Base-by-base conservation (phyloP, 2,113 vertebrate genomes). In the Fukomys damarensis region DNA sequence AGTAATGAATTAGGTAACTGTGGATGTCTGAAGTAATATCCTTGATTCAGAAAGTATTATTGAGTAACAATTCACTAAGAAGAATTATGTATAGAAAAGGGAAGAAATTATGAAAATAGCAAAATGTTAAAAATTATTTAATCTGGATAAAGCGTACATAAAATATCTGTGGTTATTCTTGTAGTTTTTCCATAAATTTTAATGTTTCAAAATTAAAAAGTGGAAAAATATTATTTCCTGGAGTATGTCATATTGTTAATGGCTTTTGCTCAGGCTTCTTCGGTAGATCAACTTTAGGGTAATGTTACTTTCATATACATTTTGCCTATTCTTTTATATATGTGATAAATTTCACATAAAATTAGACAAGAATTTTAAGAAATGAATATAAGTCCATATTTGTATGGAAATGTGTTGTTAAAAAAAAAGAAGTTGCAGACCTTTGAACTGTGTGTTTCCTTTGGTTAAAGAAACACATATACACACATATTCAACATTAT, bases 101-200 rank as follows among this genome's bases (percentile, higher is more conserved):
- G 54, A 22, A 86, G 24, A 65, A 17, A 84, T 38, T 54, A 59
- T 22, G 26, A 82, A 82, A 66, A 20, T 38, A 70, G n/a, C 14
- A 87, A 65, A 86, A 93, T 52, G 61, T 84, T 90, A 63, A 41
- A 90, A 79, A 43, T 58, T 38, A 54, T 46, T 87, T 90, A 49
- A 86, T 70, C 52, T 85, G 30, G 35, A 20, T 83, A 85, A 85
- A 32, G 17, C 10, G 16, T 68, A 43, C 46, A 9, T 13, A 81
- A 59, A 56, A 6, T 65, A 52, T 61, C 26, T 83, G 41, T 70
- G 46, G 63, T 70, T 68, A 56, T 91, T 87, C 54, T 83, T 77
- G 16, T 6, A 17, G 41, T 30, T 80, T 80, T 90, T 52, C 56
- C 89, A 17, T 70, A 83, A 61, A 19, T 91, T 84, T 56, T 79